Evolutionary conservation across 2,113 vertebrate genomes (phyloP).

Genomic region (Tragelaphus strepsiceros): DNA sequence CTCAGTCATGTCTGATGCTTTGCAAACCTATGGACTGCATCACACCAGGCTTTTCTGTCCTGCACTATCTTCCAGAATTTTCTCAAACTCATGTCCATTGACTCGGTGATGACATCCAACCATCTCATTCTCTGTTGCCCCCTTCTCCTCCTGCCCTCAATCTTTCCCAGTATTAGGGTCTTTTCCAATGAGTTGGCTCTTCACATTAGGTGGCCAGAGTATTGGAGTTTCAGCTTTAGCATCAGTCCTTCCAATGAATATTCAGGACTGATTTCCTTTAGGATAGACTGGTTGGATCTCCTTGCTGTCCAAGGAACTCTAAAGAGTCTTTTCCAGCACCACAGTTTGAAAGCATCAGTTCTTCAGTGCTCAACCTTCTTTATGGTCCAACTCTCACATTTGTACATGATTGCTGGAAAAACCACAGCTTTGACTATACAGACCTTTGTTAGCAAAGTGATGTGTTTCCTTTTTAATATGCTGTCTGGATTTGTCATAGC

Average conservation of each 20-base stretch:
- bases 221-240: neutral
- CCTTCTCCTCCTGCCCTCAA: neutral
- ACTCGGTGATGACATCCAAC: neutral
- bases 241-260: neutral
- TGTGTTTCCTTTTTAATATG: neutral
- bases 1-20: neutral
- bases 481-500: neutral
- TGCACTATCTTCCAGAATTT: neutral
- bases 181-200: neutral
- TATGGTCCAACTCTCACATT: neutral
- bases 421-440: neutral
- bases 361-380: neutral
- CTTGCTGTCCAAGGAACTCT: neutral
- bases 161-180: neutral
- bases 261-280: neutral
- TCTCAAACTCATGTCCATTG: neutral
- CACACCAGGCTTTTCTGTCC: neutral
- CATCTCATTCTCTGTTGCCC: neutral
- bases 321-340: fast-evolving
- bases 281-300: neutral
- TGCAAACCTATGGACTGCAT: neutral
- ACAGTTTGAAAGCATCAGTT: neutral
- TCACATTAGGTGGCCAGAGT: neutral
- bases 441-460: neutral
- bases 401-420: neutral